These are phyloP conservation scores for Sitophilus oryzae DNA, from an alignment of 1,140 invertebrate species.

Conservation along the genomic window DNA sequence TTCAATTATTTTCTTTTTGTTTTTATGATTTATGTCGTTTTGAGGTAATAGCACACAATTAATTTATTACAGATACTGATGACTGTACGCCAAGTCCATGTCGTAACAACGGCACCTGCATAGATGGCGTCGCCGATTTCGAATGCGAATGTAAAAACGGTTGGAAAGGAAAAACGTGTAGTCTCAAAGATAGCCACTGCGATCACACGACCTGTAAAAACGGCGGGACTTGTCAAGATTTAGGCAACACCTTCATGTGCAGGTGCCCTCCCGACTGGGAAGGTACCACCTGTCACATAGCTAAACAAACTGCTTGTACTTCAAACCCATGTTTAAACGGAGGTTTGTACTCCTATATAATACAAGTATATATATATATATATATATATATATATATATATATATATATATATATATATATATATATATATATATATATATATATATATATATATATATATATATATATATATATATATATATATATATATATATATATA, in stretches of 20 bases:
- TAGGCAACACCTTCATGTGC: slow-evolving; percentile 58
- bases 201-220: slow-evolving; percentile 58
- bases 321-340: slow-evolving; percentile 67
- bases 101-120: slow-evolving; percentile 70
- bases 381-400: too few species aligned
- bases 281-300: slow-evolving; percentile 65
- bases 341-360: slow-evolving; percentile 42
- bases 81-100: slow-evolving; percentile 72
- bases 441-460: too few species aligned
- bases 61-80: slow-evolving; percentile 66
- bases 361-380: too few species aligned
- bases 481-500: too few species aligned
- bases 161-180: slow-evolving; percentile 75
- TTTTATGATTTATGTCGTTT: too few species aligned
- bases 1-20: too few species aligned
- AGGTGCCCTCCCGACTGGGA: slow-evolving; percentile 61
- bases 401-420: too few species aligned
- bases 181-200: slow-evolving; percentile 57
- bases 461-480: too few species aligned
- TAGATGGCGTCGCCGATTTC: slow-evolving; percentile 67
- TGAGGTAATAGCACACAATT: too few species aligned
- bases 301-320: slow-evolving; percentile 64
- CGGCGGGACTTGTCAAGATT: slow-evolving; percentile 61
- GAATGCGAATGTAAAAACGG: slow-evolving; percentile 66
- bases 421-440: too few species aligned